These are phyloP conservation scores for Leistus spinibarbis DNA, from an alignment of 2,888 invertebrate species.

Conservation along the genomic window DNA sequence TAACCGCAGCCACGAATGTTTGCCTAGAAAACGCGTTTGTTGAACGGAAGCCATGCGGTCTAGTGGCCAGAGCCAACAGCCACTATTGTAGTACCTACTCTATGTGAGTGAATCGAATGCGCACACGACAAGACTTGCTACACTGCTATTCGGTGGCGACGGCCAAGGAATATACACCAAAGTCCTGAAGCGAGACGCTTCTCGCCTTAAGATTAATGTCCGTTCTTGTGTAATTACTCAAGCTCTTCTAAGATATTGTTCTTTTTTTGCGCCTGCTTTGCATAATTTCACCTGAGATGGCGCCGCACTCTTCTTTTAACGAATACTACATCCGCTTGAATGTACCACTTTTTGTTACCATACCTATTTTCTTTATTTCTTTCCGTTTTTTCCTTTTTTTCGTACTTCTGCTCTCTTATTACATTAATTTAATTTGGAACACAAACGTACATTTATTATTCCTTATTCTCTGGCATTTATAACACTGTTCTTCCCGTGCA, in stretches of 20 bases:
- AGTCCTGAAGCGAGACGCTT: conserved; percentile 8
- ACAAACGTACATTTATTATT: conserved; percentile 40
- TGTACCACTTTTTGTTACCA: conserved; percentile 21
- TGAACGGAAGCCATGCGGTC: background rate
- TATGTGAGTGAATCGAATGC: background rate
- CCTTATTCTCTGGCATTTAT: conserved; percentile 37
- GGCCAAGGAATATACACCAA: background rate
- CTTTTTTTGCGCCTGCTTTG: conserved; percentile 25
- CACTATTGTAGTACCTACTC: background rate
- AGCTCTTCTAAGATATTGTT: conserved; percentile 28
- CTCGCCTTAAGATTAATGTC: conserved; percentile 32
- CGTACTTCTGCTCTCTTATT: conserved; percentile 20
- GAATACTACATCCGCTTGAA: conserved; percentile 32
- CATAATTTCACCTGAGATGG: conserved; percentile 38
- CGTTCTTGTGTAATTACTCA: conserved; percentile 35
- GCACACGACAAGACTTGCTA: background rate
- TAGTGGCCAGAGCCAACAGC: background rate
- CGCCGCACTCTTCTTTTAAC: conserved; percentile 14
- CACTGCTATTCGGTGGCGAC: background rate
- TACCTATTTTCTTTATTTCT: conserved; percentile 25
- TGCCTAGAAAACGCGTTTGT: conserved; percentile 9
- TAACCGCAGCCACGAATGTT: conserved; percentile 44
- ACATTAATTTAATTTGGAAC: conserved; percentile 42
- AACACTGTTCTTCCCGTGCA: conserved; percentile 37
- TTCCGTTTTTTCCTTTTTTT: conserved; percentile 21